Percentiles rank a stretch among this genome's conserved stretches.
These are phyloP conservation scores for Lithobates sylvaticus DNA, from an alignment of 2,797 vertebrate genomes.

Conservation along the genomic window DNA sequence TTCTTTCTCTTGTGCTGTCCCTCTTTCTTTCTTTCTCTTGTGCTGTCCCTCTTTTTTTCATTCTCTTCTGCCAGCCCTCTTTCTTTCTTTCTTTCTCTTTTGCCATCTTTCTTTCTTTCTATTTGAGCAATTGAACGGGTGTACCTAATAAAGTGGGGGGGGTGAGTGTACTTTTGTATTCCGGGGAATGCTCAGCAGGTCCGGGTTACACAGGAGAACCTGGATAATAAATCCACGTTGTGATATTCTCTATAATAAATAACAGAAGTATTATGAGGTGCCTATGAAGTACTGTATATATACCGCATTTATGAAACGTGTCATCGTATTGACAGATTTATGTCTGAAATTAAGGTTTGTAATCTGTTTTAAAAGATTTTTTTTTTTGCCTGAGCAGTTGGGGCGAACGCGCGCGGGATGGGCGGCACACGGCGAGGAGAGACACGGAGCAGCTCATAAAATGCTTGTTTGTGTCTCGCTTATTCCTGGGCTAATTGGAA, in stretches of 20 bases:
- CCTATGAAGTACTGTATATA: constrained; percentile 4
- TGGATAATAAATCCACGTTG: no score
- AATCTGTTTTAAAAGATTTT: constrained; percentile 62
- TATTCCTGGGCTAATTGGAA: constrained; percentile 49
- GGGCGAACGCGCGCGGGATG: constrained; percentile 43
- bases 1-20: no score
- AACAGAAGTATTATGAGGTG: constrained; percentile 64
- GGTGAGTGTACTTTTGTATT: no score
- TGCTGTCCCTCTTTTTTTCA: no score
- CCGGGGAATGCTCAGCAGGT: no score
- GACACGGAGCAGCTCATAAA: neutral
- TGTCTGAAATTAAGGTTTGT: constrained; percentile 65
- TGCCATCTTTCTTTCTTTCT: no score
- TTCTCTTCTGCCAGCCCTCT: no score
- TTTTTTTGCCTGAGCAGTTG: constrained; percentile 49
- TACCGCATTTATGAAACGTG: constrained; percentile 35
- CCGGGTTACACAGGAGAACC: no score
- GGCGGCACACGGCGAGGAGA: constrained; percentile 37
- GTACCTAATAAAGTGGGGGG: no score
- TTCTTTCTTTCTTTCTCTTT: no score
- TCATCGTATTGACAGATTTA: constrained; percentile 65
- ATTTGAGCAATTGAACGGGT: no score
- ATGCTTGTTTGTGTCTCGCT: constrained; percentile 40
- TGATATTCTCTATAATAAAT: constrained; percentile 56
- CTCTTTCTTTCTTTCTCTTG: no score